Evolutionary conservation across 2,797 vertebrate genomes (phyloP).

Genomic region (Epinephelus awoara): DNA sequence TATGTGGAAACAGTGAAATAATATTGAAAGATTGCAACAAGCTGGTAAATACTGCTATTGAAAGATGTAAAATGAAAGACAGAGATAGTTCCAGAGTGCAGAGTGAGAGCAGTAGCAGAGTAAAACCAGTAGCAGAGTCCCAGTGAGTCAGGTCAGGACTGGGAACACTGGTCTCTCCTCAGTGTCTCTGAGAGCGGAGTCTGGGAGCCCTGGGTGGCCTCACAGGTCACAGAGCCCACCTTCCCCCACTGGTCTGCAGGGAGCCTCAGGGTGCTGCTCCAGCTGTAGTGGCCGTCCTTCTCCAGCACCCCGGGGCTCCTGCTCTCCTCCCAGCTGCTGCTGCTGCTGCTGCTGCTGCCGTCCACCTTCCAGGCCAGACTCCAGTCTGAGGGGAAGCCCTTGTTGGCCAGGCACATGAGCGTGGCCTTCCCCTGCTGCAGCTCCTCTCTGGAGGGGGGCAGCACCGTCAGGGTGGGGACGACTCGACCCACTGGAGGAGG

Average conservation of each 20-base stretch:
- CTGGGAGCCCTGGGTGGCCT: slow-evolving; percentile 41
- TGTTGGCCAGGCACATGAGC: slow-evolving; percentile 56
- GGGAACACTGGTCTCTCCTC: slow-evolving; percentile 67
- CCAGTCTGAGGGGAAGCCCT: slow-evolving; percentile 64
- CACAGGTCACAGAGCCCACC: slow-evolving; percentile 30
- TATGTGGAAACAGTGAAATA: no score
- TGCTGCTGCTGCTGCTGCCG: no score
- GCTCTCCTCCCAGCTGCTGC: no score
- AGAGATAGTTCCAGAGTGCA: no score
- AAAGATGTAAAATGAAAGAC: no score
- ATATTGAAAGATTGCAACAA: no score
- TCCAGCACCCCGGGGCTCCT: no score
- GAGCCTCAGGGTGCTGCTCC: slow-evolving; percentile 38
- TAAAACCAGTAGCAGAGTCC: no score
- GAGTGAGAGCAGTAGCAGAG: no score
- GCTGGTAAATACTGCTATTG: no score
- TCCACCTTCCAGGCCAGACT: not conserved
- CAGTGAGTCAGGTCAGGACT: slow-evolving; percentile 15
- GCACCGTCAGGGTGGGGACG: no score
- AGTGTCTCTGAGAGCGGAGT: slow-evolving; percentile 32
- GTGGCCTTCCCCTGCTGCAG: slow-evolving; percentile 31
- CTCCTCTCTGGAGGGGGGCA: slow-evolving; percentile 10
- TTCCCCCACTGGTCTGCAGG: slow-evolving; percentile 24
- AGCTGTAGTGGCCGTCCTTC: not conserved
- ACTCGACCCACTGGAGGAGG: no score